Conservation (phyloP, 2,113 vertebrate species). For the Mesitornis unicolor region DNA sequence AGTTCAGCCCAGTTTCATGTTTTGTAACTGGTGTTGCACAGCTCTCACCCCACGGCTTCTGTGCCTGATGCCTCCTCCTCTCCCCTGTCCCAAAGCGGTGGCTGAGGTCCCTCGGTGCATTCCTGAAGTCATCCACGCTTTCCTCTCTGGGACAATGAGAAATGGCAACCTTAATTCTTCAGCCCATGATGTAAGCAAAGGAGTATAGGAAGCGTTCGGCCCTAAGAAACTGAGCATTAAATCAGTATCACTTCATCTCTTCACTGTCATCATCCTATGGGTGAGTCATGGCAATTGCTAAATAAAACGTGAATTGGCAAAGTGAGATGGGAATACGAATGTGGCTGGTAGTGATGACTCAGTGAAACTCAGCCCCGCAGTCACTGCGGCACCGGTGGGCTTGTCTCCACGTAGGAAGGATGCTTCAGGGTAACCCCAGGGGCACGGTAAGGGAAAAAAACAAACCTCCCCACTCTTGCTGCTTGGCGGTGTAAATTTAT, state of each 20-base stretch:
- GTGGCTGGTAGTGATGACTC: not conserved
- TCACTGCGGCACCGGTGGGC: not conserved
- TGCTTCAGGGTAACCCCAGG: not conserved
- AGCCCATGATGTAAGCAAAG: not conserved
- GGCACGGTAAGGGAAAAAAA: not conserved
- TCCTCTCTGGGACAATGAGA: fast-evolving
- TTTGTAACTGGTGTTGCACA: slow-evolving; percentile 28
- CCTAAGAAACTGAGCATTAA: not conserved
- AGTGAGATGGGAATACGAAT: not conserved
- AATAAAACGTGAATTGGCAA: slow-evolving; percentile 36
- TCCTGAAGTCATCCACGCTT: not conserved
- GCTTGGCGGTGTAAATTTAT: not conserved
- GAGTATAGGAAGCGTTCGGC: not conserved
- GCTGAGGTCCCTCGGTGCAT: not conserved
- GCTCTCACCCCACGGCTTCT: not conserved
- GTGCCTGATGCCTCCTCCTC: not conserved
- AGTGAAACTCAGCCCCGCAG: not conserved
- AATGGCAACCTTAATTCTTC: not conserved
- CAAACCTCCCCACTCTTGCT: not conserved
- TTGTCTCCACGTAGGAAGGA: not conserved
- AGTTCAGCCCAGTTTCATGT: slow-evolving; percentile 43
- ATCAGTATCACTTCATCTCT: not conserved
- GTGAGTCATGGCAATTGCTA: slow-evolving; percentile 25
- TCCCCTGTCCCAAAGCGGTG: not conserved
- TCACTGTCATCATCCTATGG: not conserved